Percentiles rank a stretch among this genome's conserved stretches.
phyloP scores from a whole-genome alignment of 1,140 invertebrate genomes.

The Choristoneura fumiferana region DNA sequence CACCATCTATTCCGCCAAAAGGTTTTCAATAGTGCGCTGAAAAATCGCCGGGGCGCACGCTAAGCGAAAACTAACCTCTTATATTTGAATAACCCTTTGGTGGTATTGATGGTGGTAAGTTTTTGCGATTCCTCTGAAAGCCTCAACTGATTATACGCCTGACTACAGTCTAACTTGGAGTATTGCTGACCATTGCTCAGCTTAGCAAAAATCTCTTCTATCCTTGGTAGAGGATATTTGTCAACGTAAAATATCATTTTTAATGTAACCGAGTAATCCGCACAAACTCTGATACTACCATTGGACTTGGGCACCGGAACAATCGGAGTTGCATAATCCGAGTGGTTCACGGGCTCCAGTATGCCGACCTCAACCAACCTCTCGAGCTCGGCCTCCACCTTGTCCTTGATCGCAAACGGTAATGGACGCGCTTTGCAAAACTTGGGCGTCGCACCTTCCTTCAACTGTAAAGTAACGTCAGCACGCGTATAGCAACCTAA shows the following conservation, averaged over 20 bases:
- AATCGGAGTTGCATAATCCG: no score
- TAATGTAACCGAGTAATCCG: neutral
- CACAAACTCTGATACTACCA: neutral
- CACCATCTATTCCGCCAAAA: neutral
- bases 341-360: no score
- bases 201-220: slow-evolving; percentile 9
- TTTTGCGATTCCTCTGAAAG: neutral
- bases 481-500: neutral
- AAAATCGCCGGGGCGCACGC: slow-evolving; percentile 2
- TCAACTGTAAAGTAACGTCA: neutral
- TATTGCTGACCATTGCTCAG: neutral
- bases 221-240: slow-evolving; percentile 9
- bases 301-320: no score
- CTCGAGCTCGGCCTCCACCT: no score
- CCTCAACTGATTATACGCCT: neutral
- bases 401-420: no score
- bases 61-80: neutral
- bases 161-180: neutral
- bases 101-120: neutral
- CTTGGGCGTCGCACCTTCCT: neutral
- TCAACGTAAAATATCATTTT: slow-evolving; percentile 1
- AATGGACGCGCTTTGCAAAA: no score
- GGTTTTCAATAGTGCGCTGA: neutral
- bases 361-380: no score
- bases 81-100: neutral